Conservation (phyloP, 2,797 vertebrate species). For the Philypnodon macrostomus region DNA sequence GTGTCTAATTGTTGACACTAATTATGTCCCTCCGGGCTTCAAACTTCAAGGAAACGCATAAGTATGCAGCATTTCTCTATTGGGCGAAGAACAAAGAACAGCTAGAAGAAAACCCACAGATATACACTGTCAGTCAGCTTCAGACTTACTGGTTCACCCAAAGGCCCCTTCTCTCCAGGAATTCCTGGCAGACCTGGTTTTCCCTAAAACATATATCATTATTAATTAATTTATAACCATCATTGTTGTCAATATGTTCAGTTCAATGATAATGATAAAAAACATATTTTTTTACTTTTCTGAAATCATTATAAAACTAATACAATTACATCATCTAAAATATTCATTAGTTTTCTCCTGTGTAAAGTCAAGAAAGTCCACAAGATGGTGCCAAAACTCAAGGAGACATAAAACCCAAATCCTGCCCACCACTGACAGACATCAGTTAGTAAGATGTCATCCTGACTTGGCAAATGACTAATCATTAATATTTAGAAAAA, state of each 20-base stretch:
- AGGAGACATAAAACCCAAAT: too few species aligned
- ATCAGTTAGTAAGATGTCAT: too few species aligned
- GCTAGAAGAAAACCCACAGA: neutral
- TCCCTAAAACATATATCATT: conserved; percentile 77
- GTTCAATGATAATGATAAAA: too few species aligned
- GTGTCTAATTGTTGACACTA: conserved; percentile 46
- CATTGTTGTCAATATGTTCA: too few species aligned
- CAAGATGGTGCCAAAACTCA: too few species aligned
- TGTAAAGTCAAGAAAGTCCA: too few species aligned
- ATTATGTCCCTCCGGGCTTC: conserved; percentile 25
- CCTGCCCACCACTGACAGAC: too few species aligned
- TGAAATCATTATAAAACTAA: too few species aligned
- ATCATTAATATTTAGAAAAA: neutral
- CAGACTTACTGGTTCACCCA: conserved; percentile 88
- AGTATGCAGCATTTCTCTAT: conserved; percentile 5
- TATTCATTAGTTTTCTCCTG: too few species aligned
- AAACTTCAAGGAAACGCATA: conserved; percentile 38
- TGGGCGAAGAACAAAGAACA: neutral
- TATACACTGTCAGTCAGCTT: neutral
- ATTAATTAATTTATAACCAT: neutral
- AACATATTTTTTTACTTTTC: too few species aligned
- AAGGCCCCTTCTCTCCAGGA: conserved; percentile 82
- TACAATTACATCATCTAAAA: too few species aligned
- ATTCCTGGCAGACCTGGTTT: conserved; percentile 81
- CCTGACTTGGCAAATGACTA: neutral